Conservation (phyloP, 2,888 invertebrate genomes). For the Cenopis cana region DNA sequence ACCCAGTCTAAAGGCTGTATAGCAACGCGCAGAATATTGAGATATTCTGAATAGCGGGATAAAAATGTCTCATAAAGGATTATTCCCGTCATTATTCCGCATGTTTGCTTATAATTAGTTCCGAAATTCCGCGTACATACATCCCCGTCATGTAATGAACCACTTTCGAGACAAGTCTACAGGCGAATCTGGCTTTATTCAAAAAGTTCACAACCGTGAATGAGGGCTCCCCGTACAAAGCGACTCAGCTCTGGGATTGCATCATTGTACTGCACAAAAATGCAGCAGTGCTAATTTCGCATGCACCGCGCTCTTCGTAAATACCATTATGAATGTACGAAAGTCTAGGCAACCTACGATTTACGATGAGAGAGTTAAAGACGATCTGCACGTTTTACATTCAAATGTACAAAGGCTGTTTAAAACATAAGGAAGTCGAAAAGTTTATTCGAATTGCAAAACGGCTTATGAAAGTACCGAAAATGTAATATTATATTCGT, state of each 20-base stretch:
- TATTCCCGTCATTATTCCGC: constrained; percentile 13
- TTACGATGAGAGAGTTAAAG: constrained; percentile 7
- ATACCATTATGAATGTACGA: constrained; percentile 69
- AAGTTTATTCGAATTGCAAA: neutral
- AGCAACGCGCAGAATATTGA: neutral
- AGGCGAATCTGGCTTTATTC: constrained; percentile 70
- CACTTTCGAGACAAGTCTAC: constrained; percentile 60
- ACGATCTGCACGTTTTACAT: constrained; percentile 2
- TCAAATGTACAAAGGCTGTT: constrained; percentile 18
- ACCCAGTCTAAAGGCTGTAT: neutral
- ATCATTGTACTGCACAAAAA: constrained; percentile 80
- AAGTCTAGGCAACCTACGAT: constrained; percentile 54
- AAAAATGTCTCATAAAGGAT: constrained; percentile 2
- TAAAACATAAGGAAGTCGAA: neutral
- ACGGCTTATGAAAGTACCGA: constrained; percentile 9
- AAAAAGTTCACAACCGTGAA: constrained; percentile 73
- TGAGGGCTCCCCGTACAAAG: constrained; percentile 71
- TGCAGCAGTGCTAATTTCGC: constrained; percentile 76
- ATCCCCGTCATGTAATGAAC: constrained; percentile 64
- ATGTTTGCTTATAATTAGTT: constrained; percentile 40
- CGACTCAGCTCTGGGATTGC: constrained; percentile 69
- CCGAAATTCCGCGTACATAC: constrained; percentile 10
- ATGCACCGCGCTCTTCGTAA: constrained; percentile 68
- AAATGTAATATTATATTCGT: constrained; percentile 24
- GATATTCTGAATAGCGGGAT: neutral